Conservation (phyloP, 2,888 invertebrate genomes). For the Oegoconia quadripuncta region DNA sequence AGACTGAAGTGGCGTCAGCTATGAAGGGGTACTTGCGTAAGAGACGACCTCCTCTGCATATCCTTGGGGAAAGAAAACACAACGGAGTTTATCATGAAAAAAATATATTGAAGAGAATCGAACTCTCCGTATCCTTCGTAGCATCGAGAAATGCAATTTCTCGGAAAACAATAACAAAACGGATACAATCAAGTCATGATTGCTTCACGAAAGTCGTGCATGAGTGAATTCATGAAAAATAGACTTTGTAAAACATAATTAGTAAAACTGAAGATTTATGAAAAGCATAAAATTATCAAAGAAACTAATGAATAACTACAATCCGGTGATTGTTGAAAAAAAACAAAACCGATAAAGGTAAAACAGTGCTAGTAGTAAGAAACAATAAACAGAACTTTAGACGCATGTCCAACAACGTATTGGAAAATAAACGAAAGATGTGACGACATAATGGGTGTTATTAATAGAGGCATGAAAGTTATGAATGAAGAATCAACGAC, state of each 20-base stretch:
- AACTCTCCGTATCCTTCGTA: background rate
- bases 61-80: slow-evolving; percentile 66
- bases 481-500: no score
- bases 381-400: background rate
- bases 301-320: no score
- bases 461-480: no score
- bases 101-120: background rate
- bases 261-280: no score
- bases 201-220: background rate
- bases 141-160: no score
- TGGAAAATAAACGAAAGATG: background rate
- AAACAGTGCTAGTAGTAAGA: background rate
- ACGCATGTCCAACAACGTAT: background rate
- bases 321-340: background rate
- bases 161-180: background rate
- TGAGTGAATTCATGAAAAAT: no score
- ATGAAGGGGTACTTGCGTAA: slow-evolving; percentile 23
- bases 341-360: background rate
- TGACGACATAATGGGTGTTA: no score
- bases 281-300: background rate
- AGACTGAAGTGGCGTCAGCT: slow-evolving; percentile 24
- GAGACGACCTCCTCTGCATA: slow-evolving; percentile 37
- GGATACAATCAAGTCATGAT: background rate
- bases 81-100: slow-evolving; percentile 17
- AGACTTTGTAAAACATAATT: no score